Percentiles rank a stretch among this genome's conserved stretches.
phyloP scores from a whole-genome alignment of 1,140 invertebrate species.

The Diplogasteroides magnus region DNA sequence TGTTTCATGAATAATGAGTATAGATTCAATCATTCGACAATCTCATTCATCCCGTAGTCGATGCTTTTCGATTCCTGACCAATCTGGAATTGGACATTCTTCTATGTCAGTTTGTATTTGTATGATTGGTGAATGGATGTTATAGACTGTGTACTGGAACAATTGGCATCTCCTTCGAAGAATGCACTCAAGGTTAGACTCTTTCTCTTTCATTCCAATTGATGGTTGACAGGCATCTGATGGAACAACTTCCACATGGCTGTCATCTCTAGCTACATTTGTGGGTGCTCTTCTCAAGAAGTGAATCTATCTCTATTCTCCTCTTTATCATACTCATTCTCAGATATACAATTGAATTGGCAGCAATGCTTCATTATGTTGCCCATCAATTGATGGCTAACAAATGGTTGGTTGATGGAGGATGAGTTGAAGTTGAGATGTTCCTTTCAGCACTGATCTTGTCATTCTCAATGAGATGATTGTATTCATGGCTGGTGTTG shows the following conservation, averaged over 20 bases:
- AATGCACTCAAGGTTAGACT: conserved; percentile 75
- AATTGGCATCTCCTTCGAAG: conserved; percentile 66
- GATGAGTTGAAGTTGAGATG: background rate
- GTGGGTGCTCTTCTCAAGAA: background rate
- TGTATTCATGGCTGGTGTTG: conserved; percentile 96
- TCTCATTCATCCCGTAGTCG: conserved; percentile 84
- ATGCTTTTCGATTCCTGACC: conserved; percentile 90
- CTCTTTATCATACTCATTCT: no score
- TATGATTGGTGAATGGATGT: no score
- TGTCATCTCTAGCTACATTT: conserved; percentile 61
- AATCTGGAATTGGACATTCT: conserved; percentile 88
- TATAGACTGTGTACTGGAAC: conserved; percentile 80
- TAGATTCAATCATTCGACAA: conserved; percentile 96
- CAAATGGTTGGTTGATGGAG: background rate
- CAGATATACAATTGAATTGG: background rate
- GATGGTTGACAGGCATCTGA: no score
- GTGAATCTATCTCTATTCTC: background rate
- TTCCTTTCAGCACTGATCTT: conserved; percentile 57
- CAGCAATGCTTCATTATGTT: background rate
- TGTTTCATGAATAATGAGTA: conserved; percentile 63
- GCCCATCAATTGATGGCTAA: background rate
- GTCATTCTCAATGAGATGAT: conserved; percentile 91
- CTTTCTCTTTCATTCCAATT: no score
- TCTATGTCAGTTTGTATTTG: conserved; percentile 64
- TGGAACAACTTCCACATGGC: conserved; percentile 82